Percentiles rank a stretch among this genome's conserved stretches.
Evolutionary conservation across 2,888 invertebrate species (phyloP).

Genomic region (Drosophila siamana): DNA sequence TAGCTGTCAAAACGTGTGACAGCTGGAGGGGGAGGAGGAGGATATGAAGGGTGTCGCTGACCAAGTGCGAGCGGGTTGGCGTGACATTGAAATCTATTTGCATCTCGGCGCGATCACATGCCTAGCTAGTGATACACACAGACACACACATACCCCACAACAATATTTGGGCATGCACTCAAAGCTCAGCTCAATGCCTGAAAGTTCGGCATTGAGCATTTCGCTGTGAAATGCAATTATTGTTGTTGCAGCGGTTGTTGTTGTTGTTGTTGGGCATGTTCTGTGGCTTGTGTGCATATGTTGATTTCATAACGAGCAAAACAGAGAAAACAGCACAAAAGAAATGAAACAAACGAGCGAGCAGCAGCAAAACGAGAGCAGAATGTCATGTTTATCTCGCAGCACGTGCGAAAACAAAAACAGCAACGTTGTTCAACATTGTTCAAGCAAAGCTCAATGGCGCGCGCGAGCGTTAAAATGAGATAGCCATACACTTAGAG

Average conservation of each 20-base stretch:
- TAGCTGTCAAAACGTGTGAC: constrained; percentile 40
- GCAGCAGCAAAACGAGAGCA: constrained; percentile 33
- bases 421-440: constrained; percentile 61
- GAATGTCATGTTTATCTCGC: constrained; percentile 61
- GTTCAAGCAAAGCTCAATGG: constrained; percentile 62
- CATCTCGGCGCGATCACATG: constrained; percentile 60
- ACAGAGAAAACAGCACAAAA: constrained; percentile 17
- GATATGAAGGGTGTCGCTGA: neutral
- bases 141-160: neutral
- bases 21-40: neutral
- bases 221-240: constrained; percentile 40
- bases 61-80: constrained; percentile 1
- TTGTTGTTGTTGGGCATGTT: constrained; percentile 57
- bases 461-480: constrained; percentile 16
- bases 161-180: constrained; percentile 5
- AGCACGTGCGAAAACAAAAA: constrained; percentile 76
- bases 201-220: constrained; percentile 60
- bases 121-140: constrained; percentile 27
- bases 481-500: constrained; percentile 13
- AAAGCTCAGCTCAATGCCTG: constrained; percentile 15
- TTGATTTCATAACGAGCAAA: constrained; percentile 64
- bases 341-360: constrained; percentile 38
- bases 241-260: constrained; percentile 40
- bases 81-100: constrained; percentile 62
- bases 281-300: constrained; percentile 56